These are phyloP conservation scores for Squalus acanthias DNA, from an alignment of 2,797 vertebrate genomes.

Conservation along the genomic window DNA sequence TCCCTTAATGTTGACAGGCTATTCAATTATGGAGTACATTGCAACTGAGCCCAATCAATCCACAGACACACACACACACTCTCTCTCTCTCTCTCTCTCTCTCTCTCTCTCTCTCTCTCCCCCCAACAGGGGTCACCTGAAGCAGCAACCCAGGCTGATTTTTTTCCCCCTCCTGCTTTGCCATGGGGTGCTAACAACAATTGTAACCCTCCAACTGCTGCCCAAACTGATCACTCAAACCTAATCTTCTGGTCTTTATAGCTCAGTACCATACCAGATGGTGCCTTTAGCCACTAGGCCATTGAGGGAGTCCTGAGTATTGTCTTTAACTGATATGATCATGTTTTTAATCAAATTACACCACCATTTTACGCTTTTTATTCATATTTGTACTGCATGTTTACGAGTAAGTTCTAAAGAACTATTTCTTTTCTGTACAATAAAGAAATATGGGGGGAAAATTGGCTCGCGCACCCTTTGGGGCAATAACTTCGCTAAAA, in stretches of 20 bases:
- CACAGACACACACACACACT: too few species aligned
- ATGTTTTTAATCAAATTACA: background rate
- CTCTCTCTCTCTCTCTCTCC: too few species aligned
- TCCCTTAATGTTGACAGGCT: background rate
- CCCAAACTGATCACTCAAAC: background rate
- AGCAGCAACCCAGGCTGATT: too few species aligned
- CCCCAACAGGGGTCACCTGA: background rate
- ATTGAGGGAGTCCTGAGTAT: background rate
- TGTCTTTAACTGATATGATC: background rate
- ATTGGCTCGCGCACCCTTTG: too few species aligned
- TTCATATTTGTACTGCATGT: background rate
- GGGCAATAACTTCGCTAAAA: too few species aligned
- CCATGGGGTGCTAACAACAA: background rate
- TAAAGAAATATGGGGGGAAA: background rate
- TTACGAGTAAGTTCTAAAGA: background rate
- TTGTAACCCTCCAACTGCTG: background rate
- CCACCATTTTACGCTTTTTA: background rate
- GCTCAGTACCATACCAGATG: background rate
- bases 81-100: too few species aligned
- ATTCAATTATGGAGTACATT: background rate
- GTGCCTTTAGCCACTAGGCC: background rate
- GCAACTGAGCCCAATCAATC: background rate
- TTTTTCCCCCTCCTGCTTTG: too few species aligned
- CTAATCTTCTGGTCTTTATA: background rate
- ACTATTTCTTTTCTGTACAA: background rate